Base-by-base conservation (phyloP, 2,797 vertebrate genomes). In the Sylvia borin region DNA sequence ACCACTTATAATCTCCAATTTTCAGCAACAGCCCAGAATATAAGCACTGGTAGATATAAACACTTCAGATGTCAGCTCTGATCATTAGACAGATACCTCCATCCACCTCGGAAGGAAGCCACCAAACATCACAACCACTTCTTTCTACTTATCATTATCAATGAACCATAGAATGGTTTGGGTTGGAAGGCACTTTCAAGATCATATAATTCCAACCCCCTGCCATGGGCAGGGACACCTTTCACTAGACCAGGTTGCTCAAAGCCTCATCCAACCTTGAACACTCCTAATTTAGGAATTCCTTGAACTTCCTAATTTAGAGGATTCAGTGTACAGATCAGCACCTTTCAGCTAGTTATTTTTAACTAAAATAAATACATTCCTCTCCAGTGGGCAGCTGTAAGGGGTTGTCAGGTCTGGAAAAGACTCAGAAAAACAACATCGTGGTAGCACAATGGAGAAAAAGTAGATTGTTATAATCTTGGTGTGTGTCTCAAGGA, bases 311-410 rank as follows among this genome's bases (percentile, higher is more conserved):
- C 51, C 48, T 66, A 18, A 73, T 76, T 93, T 43, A 65, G 64
- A 92, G 15, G 62, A 72, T 71, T 74, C 61, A 42, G 22, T 40
- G 29, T 70, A 76, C 51, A 91, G 40, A 93, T 60, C 48, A 79
- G 38, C 73, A 91, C 53, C 48, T 91, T 81, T 36, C 57, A 67
- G 32, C 15, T 48, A 58, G 76, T 27, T 60, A 31, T 70, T 76
- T 93, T 87, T 73, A 71, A 36, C 38, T 67, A 70, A 89, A 92
- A 90, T 48, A 91, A 90, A 87, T 14, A 84, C 51, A 85, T 38
- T 76, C 21, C 61, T 77, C 34, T 67, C 38, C 58, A 72, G 54
- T 29, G 29, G 24, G 55, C 21, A 85, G 51, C 71, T 91, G 22
- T 11, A 79, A 90, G 58, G 43, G 20, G 58, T 47, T 75, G 16